Base-by-base conservation (phyloP, 2,113 vertebrate genomes). In the Trochalopteron elliotii region DNA sequence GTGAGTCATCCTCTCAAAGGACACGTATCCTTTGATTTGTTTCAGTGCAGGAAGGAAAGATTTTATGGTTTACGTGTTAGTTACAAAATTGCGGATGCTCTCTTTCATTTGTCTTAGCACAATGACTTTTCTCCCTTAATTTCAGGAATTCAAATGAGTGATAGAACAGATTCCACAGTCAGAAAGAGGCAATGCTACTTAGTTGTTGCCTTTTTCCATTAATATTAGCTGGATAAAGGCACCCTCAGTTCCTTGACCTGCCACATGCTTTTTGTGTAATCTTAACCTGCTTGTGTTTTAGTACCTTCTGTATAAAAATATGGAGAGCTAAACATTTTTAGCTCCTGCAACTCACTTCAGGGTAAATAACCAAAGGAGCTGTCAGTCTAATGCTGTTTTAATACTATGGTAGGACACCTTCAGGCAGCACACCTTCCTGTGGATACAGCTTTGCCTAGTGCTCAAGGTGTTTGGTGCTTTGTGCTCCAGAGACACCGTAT, bases 1-100 rank as follows among this genome's bases (percentile, higher is more conserved):
- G 31, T 93, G 96, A 97, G 72, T 91, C 89, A 96, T 77, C 55
- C 57, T 83, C 86, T 83, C 35, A n/a, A 94, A 86, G 82, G 92
- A 96, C 87, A 90, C 28, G 24, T 85, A 94, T 74, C 59, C 63
- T 67, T 94, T 70, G 50, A 47, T 65, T 63, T 83, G 16, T 37
- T 85, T 89, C 50, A 40, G 15, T 52, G 35, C 50, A 86, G 56
- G 82, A 90, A 90, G 55, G 71, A 91, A 90, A 82, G 17, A 19
- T 24, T 85, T 86, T 53, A 64, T 64, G 25, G 44, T 35, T 85
- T 79, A 31, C 17, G 21, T 40, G 28, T 63, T 4, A 0, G 6
- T 67, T 61, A 76, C 22, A 71, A 53, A 82, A 76, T 6, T 30
- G 11, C 65, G 42, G 68, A 47, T 86, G 19, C 11, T 71, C 1